phyloP scores from a whole-genome alignment of 2,888 invertebrate genomes.

The Endomychus coccineus region DNA sequence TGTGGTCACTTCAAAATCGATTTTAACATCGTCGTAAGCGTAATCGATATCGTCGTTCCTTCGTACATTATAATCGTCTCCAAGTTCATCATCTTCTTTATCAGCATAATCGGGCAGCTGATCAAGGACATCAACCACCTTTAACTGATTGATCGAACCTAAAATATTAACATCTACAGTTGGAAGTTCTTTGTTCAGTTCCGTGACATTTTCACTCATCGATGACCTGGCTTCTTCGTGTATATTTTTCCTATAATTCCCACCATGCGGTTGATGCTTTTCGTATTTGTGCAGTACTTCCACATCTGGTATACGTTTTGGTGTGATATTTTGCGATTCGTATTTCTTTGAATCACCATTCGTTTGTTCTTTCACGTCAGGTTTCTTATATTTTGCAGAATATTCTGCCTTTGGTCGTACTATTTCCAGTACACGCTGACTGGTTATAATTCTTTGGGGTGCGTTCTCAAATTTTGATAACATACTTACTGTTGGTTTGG shows the following conservation, averaged over 20 bases:
- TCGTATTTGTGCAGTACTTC: conserved; percentile 26
- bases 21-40: conserved; percentile 18
- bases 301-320: conserved; percentile 15
- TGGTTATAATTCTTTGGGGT: too few species aligned
- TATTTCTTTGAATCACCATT: too few species aligned
- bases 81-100: conserved; percentile 2
- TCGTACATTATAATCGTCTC: conserved; percentile 6
- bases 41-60: conserved; percentile 6
- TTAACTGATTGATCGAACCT: conserved; percentile 30
- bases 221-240: not conserved
- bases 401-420: too few species aligned
- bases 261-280: conserved; percentile 26
- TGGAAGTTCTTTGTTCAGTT: conserved; percentile 1
- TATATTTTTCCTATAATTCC: too few species aligned
- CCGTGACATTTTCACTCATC: conserved; percentile 9
- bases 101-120: conserved; percentile 6
- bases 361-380: too few species aligned
- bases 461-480: too few species aligned
- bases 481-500: conserved; percentile 1
- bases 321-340: not conserved
- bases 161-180: conserved; percentile 30
- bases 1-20: conserved; percentile 10
- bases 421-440: too few species aligned
- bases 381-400: too few species aligned
- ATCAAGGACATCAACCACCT: conserved; percentile 18